These are phyloP conservation scores for Ryuthela nishihirai DNA, from an alignment of 2,888 invertebrate genomes.

Conservation along the genomic window DNA sequence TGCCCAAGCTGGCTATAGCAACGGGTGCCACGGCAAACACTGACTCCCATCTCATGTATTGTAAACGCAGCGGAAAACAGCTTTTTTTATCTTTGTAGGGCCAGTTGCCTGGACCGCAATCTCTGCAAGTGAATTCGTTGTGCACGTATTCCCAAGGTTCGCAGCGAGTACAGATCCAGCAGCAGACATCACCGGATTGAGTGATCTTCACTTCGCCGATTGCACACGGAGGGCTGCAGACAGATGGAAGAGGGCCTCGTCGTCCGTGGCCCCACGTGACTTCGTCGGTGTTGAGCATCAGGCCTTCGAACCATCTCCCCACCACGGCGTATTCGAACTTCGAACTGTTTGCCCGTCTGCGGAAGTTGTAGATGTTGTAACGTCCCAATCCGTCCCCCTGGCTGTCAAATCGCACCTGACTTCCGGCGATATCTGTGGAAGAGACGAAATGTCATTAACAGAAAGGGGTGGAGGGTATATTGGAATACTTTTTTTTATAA, in stretches of 20 bases:
- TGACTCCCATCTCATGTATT: slow-evolving; percentile 59
- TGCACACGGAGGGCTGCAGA: slow-evolving; percentile 84
- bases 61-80: slow-evolving; percentile 73
- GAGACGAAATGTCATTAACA: no score
- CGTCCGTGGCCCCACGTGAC: slow-evolving; percentile 38
- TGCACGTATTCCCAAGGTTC: slow-evolving; percentile 75
- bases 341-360: slow-evolving; percentile 67
- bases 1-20: slow-evolving; percentile 57
- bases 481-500: no score
- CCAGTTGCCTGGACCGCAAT: slow-evolving; percentile 59
- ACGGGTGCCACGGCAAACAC: slow-evolving; percentile 92
- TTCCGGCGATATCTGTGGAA: no score
- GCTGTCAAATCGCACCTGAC: no score
- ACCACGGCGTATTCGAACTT: slow-evolving; percentile 83
- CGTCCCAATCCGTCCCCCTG: slow-evolving; percentile 94
- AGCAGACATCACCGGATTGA: slow-evolving; percentile 88
- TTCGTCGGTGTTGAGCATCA: slow-evolving; percentile 61
- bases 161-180: slow-evolving; percentile 92
- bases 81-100: slow-evolving; percentile 44
- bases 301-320: slow-evolving; percentile 75
- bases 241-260: slow-evolving; percentile 68
- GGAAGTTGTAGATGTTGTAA: slow-evolving; percentile 94
- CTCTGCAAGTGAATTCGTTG: slow-evolving; percentile 77
- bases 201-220: slow-evolving; percentile 86
- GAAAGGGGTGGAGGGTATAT: no score